phyloP scores from a whole-genome alignment of 2,113 vertebrate species.

The Cephalopterus ornatus region DNA sequence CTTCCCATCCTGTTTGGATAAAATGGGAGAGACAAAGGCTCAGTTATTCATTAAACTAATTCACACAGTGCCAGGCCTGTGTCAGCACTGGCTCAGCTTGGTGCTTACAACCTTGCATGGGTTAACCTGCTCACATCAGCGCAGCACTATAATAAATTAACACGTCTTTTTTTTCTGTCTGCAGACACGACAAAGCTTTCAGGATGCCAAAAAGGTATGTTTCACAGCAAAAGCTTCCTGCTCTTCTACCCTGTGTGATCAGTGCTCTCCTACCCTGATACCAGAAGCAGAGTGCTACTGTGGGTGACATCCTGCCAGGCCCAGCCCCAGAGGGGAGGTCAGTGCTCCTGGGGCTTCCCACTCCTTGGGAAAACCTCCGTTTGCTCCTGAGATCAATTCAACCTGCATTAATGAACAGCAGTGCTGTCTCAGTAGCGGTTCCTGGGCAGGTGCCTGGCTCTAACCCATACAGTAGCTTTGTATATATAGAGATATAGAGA shows the following conservation, averaged over 20 bases:
- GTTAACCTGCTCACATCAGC: background rate
- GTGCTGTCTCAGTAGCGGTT: background rate
- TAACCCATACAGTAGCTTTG: background rate
- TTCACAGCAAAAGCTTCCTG: background rate
- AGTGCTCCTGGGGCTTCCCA: background rate
- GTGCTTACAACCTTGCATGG: background rate
- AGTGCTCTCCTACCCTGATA: background rate
- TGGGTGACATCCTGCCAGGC: background rate
- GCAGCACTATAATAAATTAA: background rate
- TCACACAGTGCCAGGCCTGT: background rate
- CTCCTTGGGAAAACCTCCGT: background rate
- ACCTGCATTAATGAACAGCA: background rate
- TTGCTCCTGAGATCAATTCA: background rate
- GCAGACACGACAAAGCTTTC: slow-evolving; percentile 84
- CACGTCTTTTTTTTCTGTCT: slow-evolving; percentile 14
- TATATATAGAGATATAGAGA: background rate
- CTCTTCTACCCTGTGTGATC: background rate
- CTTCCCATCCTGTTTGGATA: background rate
- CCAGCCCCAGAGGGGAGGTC: background rate
- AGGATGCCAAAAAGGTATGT: slow-evolving; percentile 89
- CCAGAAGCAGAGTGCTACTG: background rate
- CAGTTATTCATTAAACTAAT: background rate
- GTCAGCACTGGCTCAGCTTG: background rate
- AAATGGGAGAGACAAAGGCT: background rate
- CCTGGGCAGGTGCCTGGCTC: background rate